Base-by-base conservation (phyloP, 2,113 vertebrate genomes). In the Pavo muticus region DNA sequence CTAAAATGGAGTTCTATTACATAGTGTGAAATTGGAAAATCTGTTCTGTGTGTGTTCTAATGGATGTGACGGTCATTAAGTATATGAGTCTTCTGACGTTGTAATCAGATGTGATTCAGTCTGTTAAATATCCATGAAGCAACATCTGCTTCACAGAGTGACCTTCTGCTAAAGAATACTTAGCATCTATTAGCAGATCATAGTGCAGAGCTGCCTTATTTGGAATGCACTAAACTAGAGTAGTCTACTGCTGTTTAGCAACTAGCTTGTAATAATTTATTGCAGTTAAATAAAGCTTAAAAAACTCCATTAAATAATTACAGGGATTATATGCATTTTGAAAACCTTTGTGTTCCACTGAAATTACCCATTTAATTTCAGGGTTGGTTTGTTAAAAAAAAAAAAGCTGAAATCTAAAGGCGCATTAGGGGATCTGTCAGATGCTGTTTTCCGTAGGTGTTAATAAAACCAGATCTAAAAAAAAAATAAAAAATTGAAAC, bases 51-150 rank as follows among this genome's bases (percentile, higher is more conserved):
- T 98, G 98, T 98, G 98, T 98, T 98, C 98, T 99, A 99, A 99
- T 99, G 98, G 98, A 98, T 98, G 98, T 98, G 98, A 98, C 97
- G 98, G 98, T 99, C 98, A 98, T 99, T 99, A 99, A 98, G 98
- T 99, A 98, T 98, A 98, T 98, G 98, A 98, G 98, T 97, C 98
- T 99, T 99, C 98, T 98, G 98, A 98, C 98, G 98, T 98, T 97
- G 98, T 99, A 99, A 99, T 99, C 99, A 99, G 98, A 99, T 98
- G 98, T 99, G 99, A 99, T 99, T 98, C 98, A 98, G 98, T 98
- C 98, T 98, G 98, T 98, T 99, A 99, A 99, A 98, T 98, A 98
- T 97, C 98, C 98, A 98, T 99, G 99, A 99, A 98, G 97, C 98
- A 99, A 99, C 99, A 99, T 99, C 98, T 99, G 99, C 98, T 99